Evolutionary conservation across 2,113 vertebrate species (phyloP), one percentile per base, ranked within the genome.

Genomic region (Hyperopisus bebe): DNA sequence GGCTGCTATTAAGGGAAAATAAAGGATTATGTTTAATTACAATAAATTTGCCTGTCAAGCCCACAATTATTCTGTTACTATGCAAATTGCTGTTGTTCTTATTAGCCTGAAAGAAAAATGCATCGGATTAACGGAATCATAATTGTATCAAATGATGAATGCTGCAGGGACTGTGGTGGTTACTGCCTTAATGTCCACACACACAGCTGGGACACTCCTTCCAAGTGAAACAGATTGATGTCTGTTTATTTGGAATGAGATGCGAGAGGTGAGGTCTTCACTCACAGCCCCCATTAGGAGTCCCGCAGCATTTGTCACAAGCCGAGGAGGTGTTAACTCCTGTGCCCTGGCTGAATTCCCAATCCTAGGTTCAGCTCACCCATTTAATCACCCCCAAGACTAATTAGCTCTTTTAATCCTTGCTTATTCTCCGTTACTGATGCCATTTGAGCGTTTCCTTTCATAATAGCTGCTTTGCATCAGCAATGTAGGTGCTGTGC

Each of bases 11-110:
- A 94, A 80, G 95, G 95, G 94, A 96, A 94, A 94, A 94, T 90
- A 94, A 97, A 94, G 95, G 55, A 96, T 97, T 96, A 94, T 93
- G 94, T 96, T 97, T 96, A 96, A 97, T 97, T 98, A 95, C 89
- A 95, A 95, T 93, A 96, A 95, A 96, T 95, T 94, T 93, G 91
- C 94, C 94, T 93, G 95, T 96, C 95, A 96, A 92, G 91, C 91
- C 90, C 91, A 92, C 93, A 96, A 95, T 97, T 97, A 96, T 96
- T 96, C 94, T 96, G 92, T 94, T 94, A 92, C 93, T 95, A 92
- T 95, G 96, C 94, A 95, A 96, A 96, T 95, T 96, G 94, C 5
- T 89, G 92, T 93, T 93, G 88, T 92, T 95, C 90, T 90, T 90
- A 90, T 90, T 94, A 92, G 91, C 92, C 74, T 90, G 91, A 92